phyloP scores from a whole-genome alignment of 2,888 invertebrate species.

The Ptychoptera contaminata region DNA sequence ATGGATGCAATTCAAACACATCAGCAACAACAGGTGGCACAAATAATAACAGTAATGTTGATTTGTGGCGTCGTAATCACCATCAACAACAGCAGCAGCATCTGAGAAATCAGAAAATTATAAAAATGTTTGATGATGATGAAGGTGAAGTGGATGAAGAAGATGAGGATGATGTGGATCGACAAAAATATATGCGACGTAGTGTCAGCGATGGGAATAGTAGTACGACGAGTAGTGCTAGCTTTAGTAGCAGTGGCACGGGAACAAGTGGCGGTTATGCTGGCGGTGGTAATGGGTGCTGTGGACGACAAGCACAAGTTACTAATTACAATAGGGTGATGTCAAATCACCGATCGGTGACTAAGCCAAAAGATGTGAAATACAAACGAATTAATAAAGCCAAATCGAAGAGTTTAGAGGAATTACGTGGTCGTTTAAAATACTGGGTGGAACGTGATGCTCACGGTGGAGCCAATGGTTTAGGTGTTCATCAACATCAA shows the following conservation, averaged over 20 bases:
- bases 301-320: conserved; percentile 36
- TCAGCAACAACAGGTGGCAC: background rate
- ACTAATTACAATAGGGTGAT: conserved; percentile 72
- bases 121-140: background rate
- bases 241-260: conserved; percentile 11
- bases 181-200: conserved; percentile 4
- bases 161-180: conserved; percentile 14
- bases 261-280: conserved; percentile 7
- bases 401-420: conserved; percentile 76
- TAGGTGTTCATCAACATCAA: too few relatives aligned
- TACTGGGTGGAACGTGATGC: conserved; percentile 53
- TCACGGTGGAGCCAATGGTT: too few relatives aligned
- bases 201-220: background rate
- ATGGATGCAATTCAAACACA: conserved; percentile 12
- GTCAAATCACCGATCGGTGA: conserved; percentile 80
- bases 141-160: conserved; percentile 9
- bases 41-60: too few relatives aligned
- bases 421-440: conserved; percentile 63
- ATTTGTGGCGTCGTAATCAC: background rate
- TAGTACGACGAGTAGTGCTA: conserved; percentile 3
- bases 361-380: conserved; percentile 81
- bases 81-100: background rate
- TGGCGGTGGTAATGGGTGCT: conserved; percentile 14
- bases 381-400: conserved; percentile 83
- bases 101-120: too few relatives aligned